These are phyloP conservation scores for Malurus splendens DNA, from an alignment of 2,797 vertebrate genomes.

Conservation along the genomic window DNA sequence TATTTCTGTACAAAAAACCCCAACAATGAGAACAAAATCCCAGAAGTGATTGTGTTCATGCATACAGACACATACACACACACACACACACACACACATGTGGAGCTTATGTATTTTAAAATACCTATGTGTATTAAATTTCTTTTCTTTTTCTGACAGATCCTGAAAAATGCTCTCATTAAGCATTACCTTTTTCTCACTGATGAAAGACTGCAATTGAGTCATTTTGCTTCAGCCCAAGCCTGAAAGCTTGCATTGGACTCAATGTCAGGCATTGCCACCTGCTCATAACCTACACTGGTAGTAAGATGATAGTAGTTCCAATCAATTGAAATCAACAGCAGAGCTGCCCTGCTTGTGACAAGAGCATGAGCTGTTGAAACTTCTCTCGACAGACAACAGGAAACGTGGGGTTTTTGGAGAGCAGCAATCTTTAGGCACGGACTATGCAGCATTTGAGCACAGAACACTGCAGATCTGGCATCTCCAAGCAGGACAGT, in stretches of 20 bases:
- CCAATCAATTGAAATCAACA: neutral
- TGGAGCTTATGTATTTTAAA: neutral
- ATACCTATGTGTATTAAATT: neutral
- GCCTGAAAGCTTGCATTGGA: neutral
- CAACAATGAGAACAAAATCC: accelerated
- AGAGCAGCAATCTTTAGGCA: neutral
- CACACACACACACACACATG: accelerated
- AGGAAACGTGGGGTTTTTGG: neutral
- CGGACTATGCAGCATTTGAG: neutral
- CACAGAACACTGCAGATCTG: neutral
- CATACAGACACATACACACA: neutral
- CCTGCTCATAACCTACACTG: neutral
- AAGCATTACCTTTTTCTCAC: neutral
- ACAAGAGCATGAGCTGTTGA: neutral
- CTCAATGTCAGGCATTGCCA: neutral
- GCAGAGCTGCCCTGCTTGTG: neutral
- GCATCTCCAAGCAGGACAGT: neutral
- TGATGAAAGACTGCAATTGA: neutral
- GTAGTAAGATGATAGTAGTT: neutral
- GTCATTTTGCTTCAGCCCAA: neutral
- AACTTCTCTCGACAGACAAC: neutral
- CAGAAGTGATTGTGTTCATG: neutral
- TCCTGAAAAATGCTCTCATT: neutral
- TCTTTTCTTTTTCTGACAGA: neutral
- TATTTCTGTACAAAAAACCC: neutral